Base-by-base conservation (phyloP, 2,113 vertebrate genomes). In the Tetrax tetrax region DNA sequence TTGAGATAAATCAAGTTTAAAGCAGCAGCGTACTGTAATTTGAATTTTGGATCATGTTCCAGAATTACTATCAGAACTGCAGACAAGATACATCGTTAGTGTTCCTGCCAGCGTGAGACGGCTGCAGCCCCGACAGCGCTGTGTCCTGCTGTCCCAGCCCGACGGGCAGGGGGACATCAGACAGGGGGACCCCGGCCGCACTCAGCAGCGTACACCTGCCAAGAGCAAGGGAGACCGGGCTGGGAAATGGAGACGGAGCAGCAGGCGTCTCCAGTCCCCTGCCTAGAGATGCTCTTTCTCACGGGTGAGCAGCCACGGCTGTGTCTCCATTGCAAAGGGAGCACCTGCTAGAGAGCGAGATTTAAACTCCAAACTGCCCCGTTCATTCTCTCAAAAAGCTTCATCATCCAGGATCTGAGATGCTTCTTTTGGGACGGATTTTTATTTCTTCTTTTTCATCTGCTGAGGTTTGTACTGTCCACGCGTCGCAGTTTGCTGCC, bases 131-230 rank as follows among this genome's bases (percentile, higher is more conserved):
- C 2, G 4, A 1, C 4, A 1, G 2, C 14, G 2, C 33, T 2
- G 33, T 2, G 37, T n/a, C 43, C 43, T 6, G 25, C 16, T 21
- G 35, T 31, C 60, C 56, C 38, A 6, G 33, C n/a, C 56, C 2
- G 0, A 4, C 0, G 1, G 59, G 0, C 53, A 5, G 51, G 51
- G 47, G 50, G 45, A 12, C 17, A 1, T 6, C 0, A 17, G 12
- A 13, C 7, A 14, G 21, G 50, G 6, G 16, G 1, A 12, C 21
- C 41, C 19, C 4, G 51, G 27, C 2, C 4, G 0, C 15, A 0
- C 3, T 2, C 4, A 5, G 8, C 47, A 66, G 29, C 6, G 1
- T 12, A 2, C 10, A n/a, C 38, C 47, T 14, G 37, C 8, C 35
- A 51, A 50, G 11, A 4, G 2, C 53, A 18, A 8, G 29, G 23